A percentile compares a stretch with the other conserved stretches of the same genome.
These are phyloP conservation scores for Sebastes cheni DNA, from an alignment of 2,797 vertebrate species.

Conservation along the genomic window DNA sequence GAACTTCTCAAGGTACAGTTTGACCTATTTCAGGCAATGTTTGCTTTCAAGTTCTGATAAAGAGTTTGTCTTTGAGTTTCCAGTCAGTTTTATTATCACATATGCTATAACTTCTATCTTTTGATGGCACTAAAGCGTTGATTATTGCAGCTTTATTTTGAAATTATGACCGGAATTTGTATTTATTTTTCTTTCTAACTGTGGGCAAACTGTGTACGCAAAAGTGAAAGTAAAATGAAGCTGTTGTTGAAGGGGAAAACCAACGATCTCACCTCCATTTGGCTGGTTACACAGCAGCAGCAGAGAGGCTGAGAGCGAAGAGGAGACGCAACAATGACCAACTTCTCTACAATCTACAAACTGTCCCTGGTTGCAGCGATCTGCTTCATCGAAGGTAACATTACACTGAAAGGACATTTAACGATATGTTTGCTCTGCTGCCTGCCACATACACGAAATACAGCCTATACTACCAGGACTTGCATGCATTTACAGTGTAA, in stretches of 20 bases:
- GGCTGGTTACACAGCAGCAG: accelerated
- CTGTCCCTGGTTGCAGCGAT: slow-evolving; percentile 53
- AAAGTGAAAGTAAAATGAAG: slow-evolving; percentile 65
- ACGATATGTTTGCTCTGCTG: neutral
- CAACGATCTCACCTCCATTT: neutral
- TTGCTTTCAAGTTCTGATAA: accelerated
- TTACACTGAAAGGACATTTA: neutral
- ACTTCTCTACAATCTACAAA: slow-evolving; percentile 61
- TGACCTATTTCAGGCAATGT: neutral
- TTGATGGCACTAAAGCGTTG: no score
- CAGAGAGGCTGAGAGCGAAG: accelerated
- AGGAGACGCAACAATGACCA: slow-evolving; percentile 44
- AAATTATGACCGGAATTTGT: neutral
- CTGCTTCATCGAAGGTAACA: slow-evolving; percentile 56
- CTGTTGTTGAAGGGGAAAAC: slow-evolving; percentile 29
- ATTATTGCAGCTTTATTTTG: neutral
- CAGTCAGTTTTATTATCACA: neutral
- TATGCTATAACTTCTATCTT: neutral
- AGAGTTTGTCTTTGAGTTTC: neutral
- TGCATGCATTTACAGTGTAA: accelerated
- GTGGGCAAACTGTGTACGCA: neutral
- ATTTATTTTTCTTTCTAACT: accelerated
- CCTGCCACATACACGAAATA: neutral
- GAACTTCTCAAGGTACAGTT: neutral
- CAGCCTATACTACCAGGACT: neutral